Base-by-base conservation (phyloP, 92 coral and sea anemone species). In the Ricordea florida region DNA sequence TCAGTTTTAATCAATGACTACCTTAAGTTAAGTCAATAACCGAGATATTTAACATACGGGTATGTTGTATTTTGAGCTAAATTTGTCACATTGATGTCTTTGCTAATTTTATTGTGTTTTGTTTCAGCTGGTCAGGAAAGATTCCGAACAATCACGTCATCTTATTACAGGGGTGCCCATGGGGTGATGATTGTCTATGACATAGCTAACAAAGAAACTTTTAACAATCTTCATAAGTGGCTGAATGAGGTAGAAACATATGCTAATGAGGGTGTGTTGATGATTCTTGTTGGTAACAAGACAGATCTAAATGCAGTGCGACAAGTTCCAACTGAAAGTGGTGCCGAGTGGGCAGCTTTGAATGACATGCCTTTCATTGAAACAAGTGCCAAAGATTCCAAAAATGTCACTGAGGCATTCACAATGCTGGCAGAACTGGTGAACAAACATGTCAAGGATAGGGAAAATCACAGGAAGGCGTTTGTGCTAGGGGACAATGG, bases 101-200 rank as follows among this genome's bases (percentile, higher is more conserved):
- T n/a, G n/a, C n/a, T n/a, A n/a, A n/a, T 14, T 9, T 55, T 25
- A 22, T 16, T 53, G 30, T 69, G 1, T 72, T 59, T 30, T 33
- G 28, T 45, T 46, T 40, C 81, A 94, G 98, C 98, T 88, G 98
- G 98, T 9, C 98, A 94, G 53, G 98, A 94, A 41, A 74, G 97
- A 76, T 94, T 94, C 49, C 87, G 87, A 55, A 92, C 97, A 31
- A 85, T 94, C 17, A 94, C 98, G 7, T 94, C 98, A 0, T 92
- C 98, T 28, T 94, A 92, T 52, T 94, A 94, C 62, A 81, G 98
- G n/a, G 98, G 98, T 29, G 97, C 98, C 0, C 98, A 94, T 69
- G 98, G 98, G 7, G 93, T 91, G 0, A 89, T 94, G 92, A 82
- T 94, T 33, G 90, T 94, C 33, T 94, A 91, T 75, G 98, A 94